Conservation (phyloP, 1,140 invertebrate species). For the Bombus breviceps region DNA sequence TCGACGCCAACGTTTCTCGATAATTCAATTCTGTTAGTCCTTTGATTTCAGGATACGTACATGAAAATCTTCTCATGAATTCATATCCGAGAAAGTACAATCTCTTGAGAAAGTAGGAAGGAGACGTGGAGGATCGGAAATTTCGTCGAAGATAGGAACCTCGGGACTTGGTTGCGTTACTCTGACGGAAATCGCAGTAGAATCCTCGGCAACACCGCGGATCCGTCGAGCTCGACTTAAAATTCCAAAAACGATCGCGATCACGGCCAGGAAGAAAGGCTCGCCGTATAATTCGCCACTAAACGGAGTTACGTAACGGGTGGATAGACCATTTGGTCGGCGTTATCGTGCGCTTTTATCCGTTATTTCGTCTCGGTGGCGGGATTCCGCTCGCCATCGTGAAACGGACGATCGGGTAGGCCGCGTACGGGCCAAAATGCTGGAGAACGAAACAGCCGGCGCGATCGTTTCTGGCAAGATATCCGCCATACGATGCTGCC, state of each 20-base stretch:
- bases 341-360: slow-evolving; percentile 38
- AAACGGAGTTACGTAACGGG: slow-evolving; percentile 39
- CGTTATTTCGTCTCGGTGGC: slow-evolving; percentile 34
- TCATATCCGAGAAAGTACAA: too few species aligned
- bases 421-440: slow-evolving; percentile 27
- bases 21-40: too few species aligned
- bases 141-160: too few species aligned
- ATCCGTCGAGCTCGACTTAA: background rate
- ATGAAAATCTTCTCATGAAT: too few species aligned
- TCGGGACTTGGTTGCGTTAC: background rate
- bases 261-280: background rate
- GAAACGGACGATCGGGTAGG: slow-evolving; percentile 50
- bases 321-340: slow-evolving; percentile 8
- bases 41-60: too few species aligned
- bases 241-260: slow-evolving; percentile 21
- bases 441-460: slow-evolving; percentile 16
- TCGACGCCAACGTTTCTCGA: too few species aligned
- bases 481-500: slow-evolving; percentile 71
- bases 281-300: slow-evolving; percentile 46
- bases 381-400: slow-evolving; percentile 13
- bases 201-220: background rate
- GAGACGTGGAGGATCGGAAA: too few species aligned
- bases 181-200: background rate
- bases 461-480: slow-evolving; percentile 59
- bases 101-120: too few species aligned